A percentile compares a stretch with the other conserved stretches of the same genome.
These are phyloP conservation scores for Nanger granti DNA, from an alignment of 2,113 vertebrate genomes.

Conservation along the genomic window DNA sequence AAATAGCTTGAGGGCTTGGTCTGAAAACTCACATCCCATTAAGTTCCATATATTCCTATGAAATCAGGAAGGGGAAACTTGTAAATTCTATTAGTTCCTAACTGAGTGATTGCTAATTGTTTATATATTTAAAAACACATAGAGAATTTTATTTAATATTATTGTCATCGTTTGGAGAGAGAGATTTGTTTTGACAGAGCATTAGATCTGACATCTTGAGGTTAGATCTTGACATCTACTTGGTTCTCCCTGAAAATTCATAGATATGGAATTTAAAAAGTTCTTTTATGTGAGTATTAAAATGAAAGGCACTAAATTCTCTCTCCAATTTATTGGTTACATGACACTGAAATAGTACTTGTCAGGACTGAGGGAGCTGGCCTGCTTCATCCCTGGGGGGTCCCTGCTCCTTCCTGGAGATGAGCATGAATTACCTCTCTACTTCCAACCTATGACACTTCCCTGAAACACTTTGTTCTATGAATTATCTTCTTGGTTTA, in stretches of 20 bases:
- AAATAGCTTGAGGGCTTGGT: neutral
- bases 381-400: neutral
- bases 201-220: neutral
- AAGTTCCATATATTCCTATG: slow-evolving; percentile 27
- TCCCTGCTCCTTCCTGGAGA: neutral
- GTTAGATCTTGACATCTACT: neutral
- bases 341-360: neutral
- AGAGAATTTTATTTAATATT: slow-evolving; percentile 12
- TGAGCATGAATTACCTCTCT: neutral
- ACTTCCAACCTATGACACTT: neutral
- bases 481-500: neutral
- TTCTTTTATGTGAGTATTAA: neutral
- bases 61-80: neutral
- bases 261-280: neutral
- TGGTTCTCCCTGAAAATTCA: neutral
- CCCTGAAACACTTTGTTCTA: neutral
- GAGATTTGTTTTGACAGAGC: slow-evolving; percentile 1
- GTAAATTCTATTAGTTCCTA: neutral
- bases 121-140: neutral
- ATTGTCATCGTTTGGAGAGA: neutral
- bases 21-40: slow-evolving; percentile 26
- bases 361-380: neutral
- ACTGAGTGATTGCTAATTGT: slow-evolving; percentile 7
- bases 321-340: neutral
- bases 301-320: neutral